A percentile compares a stretch with the other conserved stretches of the same genome.
Evolutionary conservation across 2,797 vertebrate species (phyloP).

Genomic region (Geotria australis): DNA sequence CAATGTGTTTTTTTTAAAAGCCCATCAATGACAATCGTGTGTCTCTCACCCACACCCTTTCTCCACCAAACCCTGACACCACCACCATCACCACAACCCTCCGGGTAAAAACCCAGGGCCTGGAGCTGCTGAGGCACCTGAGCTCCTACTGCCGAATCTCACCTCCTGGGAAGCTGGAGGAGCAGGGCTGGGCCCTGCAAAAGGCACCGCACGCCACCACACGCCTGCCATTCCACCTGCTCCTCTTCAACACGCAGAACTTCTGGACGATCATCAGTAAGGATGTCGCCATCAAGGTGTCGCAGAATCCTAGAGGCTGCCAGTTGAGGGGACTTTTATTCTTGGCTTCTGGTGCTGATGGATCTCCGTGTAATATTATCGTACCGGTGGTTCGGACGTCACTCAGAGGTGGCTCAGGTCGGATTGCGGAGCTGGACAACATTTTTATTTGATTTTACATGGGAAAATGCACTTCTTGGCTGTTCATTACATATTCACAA

Average conservation of each 20-base stretch:
- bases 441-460: too few species aligned
- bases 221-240: constrained; percentile 63
- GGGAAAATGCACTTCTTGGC: too few species aligned
- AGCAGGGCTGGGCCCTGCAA: constrained; percentile 37
- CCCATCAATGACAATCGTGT: background rate
- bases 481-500: too few species aligned
- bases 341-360: background rate
- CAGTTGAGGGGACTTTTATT: background rate
- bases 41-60: background rate
- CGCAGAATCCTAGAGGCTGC: too few species aligned
- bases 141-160: constrained; percentile 45
- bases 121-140: constrained; percentile 54
- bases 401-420: too few species aligned
- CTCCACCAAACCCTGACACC: background rate
- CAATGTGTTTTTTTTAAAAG: background rate
- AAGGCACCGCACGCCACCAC: constrained; percentile 22
- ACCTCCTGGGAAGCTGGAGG: constrained; percentile 37
- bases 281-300: constrained; percentile 5
- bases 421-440: too few species aligned
- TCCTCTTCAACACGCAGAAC: constrained; percentile 37
- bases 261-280: constrained; percentile 75
- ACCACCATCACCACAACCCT: background rate
- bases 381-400: too few species aligned
- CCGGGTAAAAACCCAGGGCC: constrained; percentile 15
- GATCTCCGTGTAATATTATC: background rate